These are phyloP conservation scores for Cheilosia pagana DNA, from an alignment of 2,888 invertebrate species.

Conservation along the genomic window DNA sequence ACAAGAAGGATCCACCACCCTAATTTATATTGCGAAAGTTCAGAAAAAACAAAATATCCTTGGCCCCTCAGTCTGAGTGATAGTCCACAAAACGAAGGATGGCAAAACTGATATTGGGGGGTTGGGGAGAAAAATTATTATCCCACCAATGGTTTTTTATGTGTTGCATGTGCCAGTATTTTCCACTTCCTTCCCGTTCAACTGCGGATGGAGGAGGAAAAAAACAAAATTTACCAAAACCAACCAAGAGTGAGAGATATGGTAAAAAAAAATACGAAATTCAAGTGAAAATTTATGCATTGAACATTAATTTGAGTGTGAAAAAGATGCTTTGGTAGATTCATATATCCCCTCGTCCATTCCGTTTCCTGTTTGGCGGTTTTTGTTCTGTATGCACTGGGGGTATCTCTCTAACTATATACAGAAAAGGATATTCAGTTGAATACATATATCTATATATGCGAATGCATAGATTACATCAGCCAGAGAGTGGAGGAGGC, in stretches of 20 bases:
- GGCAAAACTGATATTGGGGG: background rate
- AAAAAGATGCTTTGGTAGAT: slow-evolving; percentile 65
- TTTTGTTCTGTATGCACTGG: slow-evolving; percentile 6
- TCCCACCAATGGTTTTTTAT: slow-evolving; percentile 73
- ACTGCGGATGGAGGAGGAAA: slow-evolving; percentile 18
- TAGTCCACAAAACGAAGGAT: slow-evolving; percentile 27
- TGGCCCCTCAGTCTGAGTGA: slow-evolving; percentile 47
- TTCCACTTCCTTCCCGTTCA: slow-evolving; percentile 54
- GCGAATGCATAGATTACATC: slow-evolving; percentile 59
- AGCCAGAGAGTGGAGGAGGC: slow-evolving; percentile 30
- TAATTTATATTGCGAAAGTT: slow-evolving; percentile 63
- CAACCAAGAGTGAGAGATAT: slow-evolving; percentile 24
- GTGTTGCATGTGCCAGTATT: slow-evolving; percentile 69
- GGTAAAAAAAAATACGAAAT: slow-evolving; percentile 41
- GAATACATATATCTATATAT: slow-evolving; percentile 45
- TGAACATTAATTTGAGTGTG: slow-evolving; percentile 75
- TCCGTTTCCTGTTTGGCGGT: slow-evolving; percentile 65
- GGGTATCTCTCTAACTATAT: slow-evolving; percentile 16
- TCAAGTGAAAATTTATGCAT: slow-evolving; percentile 71
- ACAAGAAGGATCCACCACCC: slow-evolving; percentile 9
- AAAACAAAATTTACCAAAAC: slow-evolving; percentile 3
- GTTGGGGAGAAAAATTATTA: slow-evolving; percentile 45
- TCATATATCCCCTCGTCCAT: slow-evolving; percentile 1
- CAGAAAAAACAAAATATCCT: slow-evolving; percentile 33
- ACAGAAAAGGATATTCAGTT: slow-evolving; percentile 60